phyloP scores from a whole-genome alignment of 2,888 invertebrate species.

The Eucriotettix oculatus region DNA sequence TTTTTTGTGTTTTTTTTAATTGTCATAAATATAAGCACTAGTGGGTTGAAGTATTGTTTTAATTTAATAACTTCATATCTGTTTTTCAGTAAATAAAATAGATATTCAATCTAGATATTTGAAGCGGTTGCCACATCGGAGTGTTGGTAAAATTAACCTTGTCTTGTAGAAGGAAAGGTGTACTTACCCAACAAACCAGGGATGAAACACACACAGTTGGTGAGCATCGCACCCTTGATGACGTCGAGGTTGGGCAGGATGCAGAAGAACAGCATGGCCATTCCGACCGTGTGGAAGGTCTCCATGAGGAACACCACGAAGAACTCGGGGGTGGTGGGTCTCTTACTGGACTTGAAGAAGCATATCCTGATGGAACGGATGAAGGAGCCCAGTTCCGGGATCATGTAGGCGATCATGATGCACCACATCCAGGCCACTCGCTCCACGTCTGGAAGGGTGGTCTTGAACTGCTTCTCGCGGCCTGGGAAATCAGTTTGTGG shows the following conservation, averaged over 20 bases:
- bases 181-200: slow-evolving; percentile 55
- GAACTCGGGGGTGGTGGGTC: slow-evolving; percentile 38
- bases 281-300: slow-evolving; percentile 58
- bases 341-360: slow-evolving; percentile 49
- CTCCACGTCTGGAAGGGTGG: slow-evolving; percentile 33
- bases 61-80: no score
- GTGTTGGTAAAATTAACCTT: no score
- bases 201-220: slow-evolving; percentile 66
- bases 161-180: no score
- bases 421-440: slow-evolving; percentile 67
- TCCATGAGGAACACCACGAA: slow-evolving; percentile 53
- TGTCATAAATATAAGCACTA: no score
- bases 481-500: slow-evolving; percentile 14
- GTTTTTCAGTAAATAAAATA: no score
- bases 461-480: slow-evolving; percentile 22
- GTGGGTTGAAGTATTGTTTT: no score
- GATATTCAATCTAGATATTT: no score
- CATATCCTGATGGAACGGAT: slow-evolving; percentile 51
- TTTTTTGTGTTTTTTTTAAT: no score
- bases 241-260: slow-evolving; percentile 68
- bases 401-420: slow-evolving; percentile 51
- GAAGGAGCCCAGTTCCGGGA: slow-evolving; percentile 61
- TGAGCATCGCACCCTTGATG: slow-evolving; percentile 65
- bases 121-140: no score
- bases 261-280: slow-evolving; percentile 55